A percentile compares a stretch with the other conserved stretches of the same genome.
Conservation (phyloP, 2,888 invertebrate species). For the Colostygia pectinataria region DNA sequence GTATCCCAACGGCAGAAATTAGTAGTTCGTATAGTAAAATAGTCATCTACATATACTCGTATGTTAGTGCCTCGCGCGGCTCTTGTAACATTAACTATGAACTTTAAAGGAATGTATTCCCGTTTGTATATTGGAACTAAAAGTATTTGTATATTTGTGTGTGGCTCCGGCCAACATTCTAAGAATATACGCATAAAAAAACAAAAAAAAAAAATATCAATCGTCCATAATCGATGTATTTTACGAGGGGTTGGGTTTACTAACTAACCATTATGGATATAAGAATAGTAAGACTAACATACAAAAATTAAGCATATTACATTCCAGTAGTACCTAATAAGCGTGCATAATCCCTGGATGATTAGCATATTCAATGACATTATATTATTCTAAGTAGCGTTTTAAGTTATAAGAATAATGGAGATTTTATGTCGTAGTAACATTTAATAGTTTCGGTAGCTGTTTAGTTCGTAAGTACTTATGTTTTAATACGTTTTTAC, state of each 20-base stretch:
- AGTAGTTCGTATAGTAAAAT: constrained; percentile 11
- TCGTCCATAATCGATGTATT: constrained; percentile 31
- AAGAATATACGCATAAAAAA: constrained; percentile 13
- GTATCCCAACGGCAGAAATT: constrained; percentile 63
- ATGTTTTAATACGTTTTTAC: constrained; percentile 60
- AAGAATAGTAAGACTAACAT: constrained; percentile 64
- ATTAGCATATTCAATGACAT: constrained; percentile 44
- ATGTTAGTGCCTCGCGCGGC: neutral
- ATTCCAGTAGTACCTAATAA: constrained; percentile 75
- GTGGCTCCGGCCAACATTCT: constrained; percentile 6
- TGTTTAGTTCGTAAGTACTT: constrained; percentile 69
- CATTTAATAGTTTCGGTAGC: constrained; percentile 71
- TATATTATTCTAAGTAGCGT: constrained; percentile 32
- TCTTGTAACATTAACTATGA: neutral
- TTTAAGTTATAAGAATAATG: constrained; percentile 43
- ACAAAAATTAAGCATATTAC: constrained; percentile 56
- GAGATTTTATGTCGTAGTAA: constrained; percentile 66
- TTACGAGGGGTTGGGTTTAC: constrained; percentile 69
- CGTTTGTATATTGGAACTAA: constrained; percentile 22
- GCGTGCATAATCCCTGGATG: constrained; percentile 60
- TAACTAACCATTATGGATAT: constrained; percentile 70
- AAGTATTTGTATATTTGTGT: constrained; percentile 15
- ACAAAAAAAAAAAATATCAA: constrained; percentile 18
- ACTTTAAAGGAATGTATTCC: constrained; percentile 17
- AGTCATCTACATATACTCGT: constrained; percentile 13